phyloP scores from a whole-genome alignment of 2,113 vertebrate species.

The Myiagra hebetior region DNA sequence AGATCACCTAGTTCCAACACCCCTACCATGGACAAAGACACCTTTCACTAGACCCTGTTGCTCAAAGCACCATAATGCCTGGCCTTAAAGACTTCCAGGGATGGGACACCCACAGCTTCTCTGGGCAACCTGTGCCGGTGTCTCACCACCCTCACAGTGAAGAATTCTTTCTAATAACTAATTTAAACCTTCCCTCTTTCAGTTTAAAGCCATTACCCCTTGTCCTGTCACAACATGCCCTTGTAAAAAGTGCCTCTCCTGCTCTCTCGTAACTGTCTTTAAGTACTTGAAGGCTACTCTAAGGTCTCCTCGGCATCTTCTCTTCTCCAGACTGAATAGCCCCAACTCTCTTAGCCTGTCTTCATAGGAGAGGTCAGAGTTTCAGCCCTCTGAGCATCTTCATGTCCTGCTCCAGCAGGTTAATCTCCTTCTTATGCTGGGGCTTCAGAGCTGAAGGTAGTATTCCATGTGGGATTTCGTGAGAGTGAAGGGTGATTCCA shows the following conservation, averaged over 20 bases:
- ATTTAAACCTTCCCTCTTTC: background rate
- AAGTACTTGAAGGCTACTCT: background rate
- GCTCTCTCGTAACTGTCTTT: background rate
- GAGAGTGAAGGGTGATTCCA: background rate
- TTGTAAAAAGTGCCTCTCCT: background rate
- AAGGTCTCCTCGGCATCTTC: background rate
- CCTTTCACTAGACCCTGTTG: fast-evolving
- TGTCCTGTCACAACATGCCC: too few species aligned
- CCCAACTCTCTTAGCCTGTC: background rate
- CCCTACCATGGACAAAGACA: background rate
- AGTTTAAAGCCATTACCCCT: background rate
- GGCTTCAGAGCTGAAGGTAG: background rate
- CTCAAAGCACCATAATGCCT: background rate
- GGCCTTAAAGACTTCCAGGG: background rate
- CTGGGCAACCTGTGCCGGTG: background rate
- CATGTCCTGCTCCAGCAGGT: background rate
- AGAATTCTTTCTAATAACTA: background rate
- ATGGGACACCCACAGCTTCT: background rate
- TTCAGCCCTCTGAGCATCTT: background rate
- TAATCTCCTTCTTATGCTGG: background rate
- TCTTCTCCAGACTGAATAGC: background rate
- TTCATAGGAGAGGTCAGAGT: background rate
- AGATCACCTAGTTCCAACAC: background rate
- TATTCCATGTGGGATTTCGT: background rate
- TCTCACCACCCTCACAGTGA: background rate